These are phyloP conservation scores for Halesus radiatus DNA, from an alignment of 1,140 invertebrate genomes.

Conservation along the genomic window DNA sequence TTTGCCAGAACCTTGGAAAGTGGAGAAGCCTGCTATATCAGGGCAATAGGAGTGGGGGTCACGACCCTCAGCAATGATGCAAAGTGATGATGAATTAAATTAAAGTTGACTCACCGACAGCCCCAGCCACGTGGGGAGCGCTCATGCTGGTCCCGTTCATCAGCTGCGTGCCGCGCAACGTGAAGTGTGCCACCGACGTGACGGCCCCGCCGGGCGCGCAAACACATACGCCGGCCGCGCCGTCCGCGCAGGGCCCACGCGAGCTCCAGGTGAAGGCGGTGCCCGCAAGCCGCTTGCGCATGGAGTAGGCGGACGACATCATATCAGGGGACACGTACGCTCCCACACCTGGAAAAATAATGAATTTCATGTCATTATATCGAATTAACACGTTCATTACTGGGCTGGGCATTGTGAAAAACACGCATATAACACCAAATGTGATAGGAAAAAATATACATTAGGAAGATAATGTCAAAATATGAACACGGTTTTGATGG, in stretches of 20 bases:
- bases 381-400: too few species aligned
- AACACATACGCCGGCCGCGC: slow-evolving; percentile 88
- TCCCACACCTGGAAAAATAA: slow-evolving; percentile 79
- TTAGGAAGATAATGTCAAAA: too few species aligned
- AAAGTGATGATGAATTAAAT: not conserved
- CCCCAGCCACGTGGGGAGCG: slow-evolving; percentile 94
- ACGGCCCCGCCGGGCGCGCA: slow-evolving; percentile 98
- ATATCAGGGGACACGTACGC: slow-evolving; percentile 98
- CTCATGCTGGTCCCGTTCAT: slow-evolving; percentile 99
- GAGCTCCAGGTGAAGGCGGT: slow-evolving; percentile 97
- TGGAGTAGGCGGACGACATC: slow-evolving; percentile 95
- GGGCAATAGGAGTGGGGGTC: too few species aligned
- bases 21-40: too few species aligned
- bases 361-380: too few species aligned
- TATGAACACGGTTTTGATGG: too few species aligned
- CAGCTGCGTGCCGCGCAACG: slow-evolving; percentile 87
- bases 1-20: too few species aligned
- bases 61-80: too few species aligned
- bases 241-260: slow-evolving; percentile 90
- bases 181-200: slow-evolving; percentile 92
- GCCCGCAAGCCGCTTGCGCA: slow-evolving; percentile 85
- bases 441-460: too few species aligned
- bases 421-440: too few species aligned
- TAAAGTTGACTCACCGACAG: slow-evolving; percentile 76
- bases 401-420: too few species aligned